Conservation (phyloP, 2,888 invertebrate species). For the Coleophora flavipennella region DNA sequence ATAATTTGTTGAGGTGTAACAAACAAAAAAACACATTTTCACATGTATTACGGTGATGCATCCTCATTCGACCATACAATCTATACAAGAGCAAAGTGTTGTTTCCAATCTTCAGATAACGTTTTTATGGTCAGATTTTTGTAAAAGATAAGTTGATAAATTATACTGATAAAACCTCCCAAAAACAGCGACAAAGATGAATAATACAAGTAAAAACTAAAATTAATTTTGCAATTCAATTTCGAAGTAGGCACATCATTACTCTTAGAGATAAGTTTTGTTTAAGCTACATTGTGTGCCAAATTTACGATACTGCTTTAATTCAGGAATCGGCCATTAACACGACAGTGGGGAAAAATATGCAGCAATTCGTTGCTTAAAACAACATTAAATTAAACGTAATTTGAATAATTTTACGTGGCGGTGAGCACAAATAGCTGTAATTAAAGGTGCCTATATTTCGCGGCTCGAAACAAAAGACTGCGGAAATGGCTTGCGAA, state of each 20-base stretch:
- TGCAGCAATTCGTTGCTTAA: slow-evolving; percentile 49
- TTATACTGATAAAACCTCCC: not conserved
- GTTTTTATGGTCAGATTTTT: not conserved
- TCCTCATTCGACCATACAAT: not conserved
- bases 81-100: too few species aligned
- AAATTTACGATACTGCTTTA: slow-evolving; percentile 53
- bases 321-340: slow-evolving; percentile 55
- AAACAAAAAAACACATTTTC: too few species aligned
- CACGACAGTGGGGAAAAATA: slow-evolving; percentile 50
- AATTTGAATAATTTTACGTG: slow-evolving; percentile 65
- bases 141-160: not conserved
- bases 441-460: slow-evolving; percentile 49
- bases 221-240: slow-evolving; percentile 23
- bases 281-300: slow-evolving; percentile 46
- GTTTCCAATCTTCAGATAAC: too few species aligned
- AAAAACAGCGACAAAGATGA: not conserved
- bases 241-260: slow-evolving; percentile 41
- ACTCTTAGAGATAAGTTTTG: slow-evolving; percentile 50
- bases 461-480: slow-evolving; percentile 27
- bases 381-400: slow-evolving; percentile 57
- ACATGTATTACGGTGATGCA: too few species aligned
- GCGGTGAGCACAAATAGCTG: slow-evolving; percentile 56
- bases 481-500: not conserved
- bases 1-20: too few species aligned
- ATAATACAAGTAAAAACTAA: not conserved